Conservation (phyloP, 2,888 invertebrate species). For the Thumatha senex region DNA sequence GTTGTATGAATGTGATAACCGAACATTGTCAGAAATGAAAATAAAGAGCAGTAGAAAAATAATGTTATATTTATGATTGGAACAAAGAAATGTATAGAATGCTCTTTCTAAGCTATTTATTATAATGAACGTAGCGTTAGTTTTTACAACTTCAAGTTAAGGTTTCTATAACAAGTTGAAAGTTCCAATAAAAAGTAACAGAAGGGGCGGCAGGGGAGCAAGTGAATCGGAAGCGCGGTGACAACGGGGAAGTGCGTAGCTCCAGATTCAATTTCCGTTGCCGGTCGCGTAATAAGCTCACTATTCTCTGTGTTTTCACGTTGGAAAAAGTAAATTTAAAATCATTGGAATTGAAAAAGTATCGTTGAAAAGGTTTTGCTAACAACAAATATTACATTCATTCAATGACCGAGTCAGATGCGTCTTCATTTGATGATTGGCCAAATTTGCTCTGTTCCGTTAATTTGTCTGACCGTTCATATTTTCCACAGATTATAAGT, state of each 20-base stretch:
- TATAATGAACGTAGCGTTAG: neutral
- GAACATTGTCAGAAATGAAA: too few relatives aligned
- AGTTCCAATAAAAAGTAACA: constrained; percentile 54
- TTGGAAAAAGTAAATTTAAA: constrained; percentile 43
- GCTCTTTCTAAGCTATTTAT: neutral
- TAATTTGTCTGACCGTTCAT: too few relatives aligned
- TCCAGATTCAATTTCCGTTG: constrained; percentile 79
- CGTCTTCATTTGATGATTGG: neutral
- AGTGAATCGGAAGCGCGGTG: constrained; percentile 62
- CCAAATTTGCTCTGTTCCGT: too few relatives aligned
- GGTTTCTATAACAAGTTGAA: constrained; percentile 25
- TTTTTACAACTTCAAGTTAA: neutral
- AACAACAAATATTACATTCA: neutral
- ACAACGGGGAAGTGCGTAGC: constrained; percentile 77
- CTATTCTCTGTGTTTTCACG: constrained; percentile 65
- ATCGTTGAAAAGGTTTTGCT: neutral
- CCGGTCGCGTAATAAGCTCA: constrained; percentile 74
- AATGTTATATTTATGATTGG: too few relatives aligned
- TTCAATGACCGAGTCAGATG: too few relatives aligned
- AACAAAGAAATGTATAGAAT: neutral
- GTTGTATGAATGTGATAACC: too few relatives aligned
- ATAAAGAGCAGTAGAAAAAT: too few relatives aligned
- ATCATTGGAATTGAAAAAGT: constrained; percentile 14
- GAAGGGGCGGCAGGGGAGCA: constrained; percentile 37
- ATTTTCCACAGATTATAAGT: too few relatives aligned